Conservation (phyloP, 2,113 vertebrate species). For the Rhabdornis inornatus region DNA sequence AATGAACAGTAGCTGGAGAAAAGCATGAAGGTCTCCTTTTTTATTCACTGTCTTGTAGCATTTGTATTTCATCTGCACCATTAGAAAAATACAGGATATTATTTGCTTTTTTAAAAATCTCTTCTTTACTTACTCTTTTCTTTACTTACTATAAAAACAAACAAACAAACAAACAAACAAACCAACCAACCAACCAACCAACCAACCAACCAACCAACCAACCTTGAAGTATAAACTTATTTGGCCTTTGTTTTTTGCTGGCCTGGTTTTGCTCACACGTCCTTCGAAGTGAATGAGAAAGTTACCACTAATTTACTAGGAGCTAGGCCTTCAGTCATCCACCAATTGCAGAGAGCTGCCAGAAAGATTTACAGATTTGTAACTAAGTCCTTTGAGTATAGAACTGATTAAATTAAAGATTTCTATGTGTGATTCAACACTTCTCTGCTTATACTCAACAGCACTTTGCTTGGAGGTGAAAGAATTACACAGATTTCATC, state of each 20-base stretch:
- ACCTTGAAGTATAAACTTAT: neutral
- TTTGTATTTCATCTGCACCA: neutral
- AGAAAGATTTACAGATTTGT: neutral
- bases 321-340: neutral
- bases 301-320: neutral
- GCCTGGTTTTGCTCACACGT: neutral
- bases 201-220: neutral
- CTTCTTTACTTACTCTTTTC: neutral
- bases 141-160: neutral
- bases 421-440: neutral
- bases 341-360: neutral
- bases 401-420: neutral
- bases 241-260: neutral
- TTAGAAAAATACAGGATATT: neutral
- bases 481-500: neutral
- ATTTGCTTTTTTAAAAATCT: neutral
- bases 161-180: neutral
- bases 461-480: neutral
- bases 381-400: neutral
- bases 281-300: neutral
- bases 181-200: neutral
- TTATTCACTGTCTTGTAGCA: neutral
- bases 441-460: neutral
- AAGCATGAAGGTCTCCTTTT: neutral
- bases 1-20: accelerated